Conservation (phyloP, 2,113 vertebrate species). For the Hydrochoerus hydrochaeris region DNA sequence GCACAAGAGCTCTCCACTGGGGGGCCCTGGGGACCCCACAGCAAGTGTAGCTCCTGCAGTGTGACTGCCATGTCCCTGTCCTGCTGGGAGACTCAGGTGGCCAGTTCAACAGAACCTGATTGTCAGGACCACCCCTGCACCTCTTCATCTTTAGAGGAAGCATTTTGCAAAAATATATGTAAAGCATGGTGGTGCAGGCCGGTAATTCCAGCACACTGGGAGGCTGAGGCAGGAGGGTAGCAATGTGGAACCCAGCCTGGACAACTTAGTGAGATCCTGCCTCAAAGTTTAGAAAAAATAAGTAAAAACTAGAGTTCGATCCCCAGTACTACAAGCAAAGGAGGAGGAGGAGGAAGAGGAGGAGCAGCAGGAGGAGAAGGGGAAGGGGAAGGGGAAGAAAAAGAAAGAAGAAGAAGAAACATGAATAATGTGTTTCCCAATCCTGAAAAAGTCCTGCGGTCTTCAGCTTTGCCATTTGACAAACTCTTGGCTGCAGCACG, state of each 20-base stretch:
- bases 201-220: neutral
- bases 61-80: neutral
- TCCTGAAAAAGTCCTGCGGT: neutral
- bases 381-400: accelerated
- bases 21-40: neutral
- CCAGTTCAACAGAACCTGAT: neutral
- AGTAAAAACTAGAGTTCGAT: neutral
- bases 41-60: neutral
- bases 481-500: neutral
- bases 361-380: no score
- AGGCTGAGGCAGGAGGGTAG: neutral
- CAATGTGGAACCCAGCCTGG: neutral
- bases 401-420: no score
- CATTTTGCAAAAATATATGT: neutral
- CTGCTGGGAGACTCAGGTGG: neutral
- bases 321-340: neutral
- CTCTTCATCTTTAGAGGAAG: neutral
- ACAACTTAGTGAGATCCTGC: neutral
- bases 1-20: neutral
- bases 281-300: neutral
- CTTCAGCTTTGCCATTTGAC: neutral
- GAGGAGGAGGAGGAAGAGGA: neutral
- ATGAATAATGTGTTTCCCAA: neutral
- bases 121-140: neutral
- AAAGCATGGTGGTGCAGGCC: neutral